Evolutionary conservation across 2,113 vertebrate species (phyloP).

Genomic region (Heterochromis multidens): DNA sequence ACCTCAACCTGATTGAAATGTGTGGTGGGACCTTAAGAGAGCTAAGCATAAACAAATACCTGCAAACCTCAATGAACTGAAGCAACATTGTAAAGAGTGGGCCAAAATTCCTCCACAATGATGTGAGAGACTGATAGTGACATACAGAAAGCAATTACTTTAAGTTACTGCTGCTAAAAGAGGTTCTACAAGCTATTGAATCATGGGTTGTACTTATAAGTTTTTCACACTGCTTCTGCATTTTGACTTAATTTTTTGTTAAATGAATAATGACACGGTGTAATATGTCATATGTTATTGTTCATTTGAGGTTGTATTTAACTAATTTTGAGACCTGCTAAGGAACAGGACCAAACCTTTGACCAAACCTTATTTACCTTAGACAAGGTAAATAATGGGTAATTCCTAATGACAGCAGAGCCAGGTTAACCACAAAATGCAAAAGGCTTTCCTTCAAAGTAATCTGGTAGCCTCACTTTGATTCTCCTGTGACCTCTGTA

Average conservation of each 20-base stretch:
- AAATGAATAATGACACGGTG: no score
- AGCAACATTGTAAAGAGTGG: background rate
- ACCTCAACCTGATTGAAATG: background rate
- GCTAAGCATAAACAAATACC: background rate
- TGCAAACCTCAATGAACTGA: background rate
- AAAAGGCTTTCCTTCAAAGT: background rate
- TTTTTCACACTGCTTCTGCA: background rate
- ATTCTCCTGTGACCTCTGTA: background rate
- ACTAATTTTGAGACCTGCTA: background rate
- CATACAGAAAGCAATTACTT: no score
- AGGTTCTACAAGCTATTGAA: background rate
- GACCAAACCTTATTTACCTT: no score
- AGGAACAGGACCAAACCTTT: no score
- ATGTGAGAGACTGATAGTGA: no score
- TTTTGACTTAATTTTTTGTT: no score
- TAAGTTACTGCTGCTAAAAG: fast-evolving
- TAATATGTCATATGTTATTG: background rate
- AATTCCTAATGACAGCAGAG: background rate
- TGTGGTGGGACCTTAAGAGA: background rate
- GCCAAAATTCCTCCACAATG: no score
- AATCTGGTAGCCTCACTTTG: background rate
- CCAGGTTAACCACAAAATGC: background rate
- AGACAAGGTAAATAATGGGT: background rate
- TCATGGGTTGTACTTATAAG: background rate
- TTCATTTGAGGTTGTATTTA: background rate